Conservation (phyloP, 2,888 invertebrate species). For the Euclidia mi region DNA sequence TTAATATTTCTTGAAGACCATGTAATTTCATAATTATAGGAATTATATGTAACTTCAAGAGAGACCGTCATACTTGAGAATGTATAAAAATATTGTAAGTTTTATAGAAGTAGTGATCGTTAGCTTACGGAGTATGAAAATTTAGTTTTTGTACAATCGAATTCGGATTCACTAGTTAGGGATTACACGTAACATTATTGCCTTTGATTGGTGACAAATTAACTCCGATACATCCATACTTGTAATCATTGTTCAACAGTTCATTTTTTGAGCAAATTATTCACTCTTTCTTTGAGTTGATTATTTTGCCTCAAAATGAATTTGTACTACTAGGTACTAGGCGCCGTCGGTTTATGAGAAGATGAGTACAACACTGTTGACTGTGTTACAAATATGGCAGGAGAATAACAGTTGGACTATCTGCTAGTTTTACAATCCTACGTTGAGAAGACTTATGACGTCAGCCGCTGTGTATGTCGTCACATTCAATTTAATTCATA, state of each 20-base stretch:
- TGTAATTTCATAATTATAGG: constrained; percentile 20
- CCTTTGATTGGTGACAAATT: constrained; percentile 46
- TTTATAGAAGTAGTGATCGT: constrained; percentile 74
- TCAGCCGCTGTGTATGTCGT: too few relatives aligned
- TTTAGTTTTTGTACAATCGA: constrained; percentile 86
- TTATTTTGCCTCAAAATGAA: too few relatives aligned
- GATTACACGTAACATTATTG: constrained; percentile 69
- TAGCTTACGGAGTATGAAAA: constrained; percentile 79
- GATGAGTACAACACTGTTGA: too few relatives aligned
- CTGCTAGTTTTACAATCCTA: too few relatives aligned
- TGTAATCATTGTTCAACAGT: background rate
- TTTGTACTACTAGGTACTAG: too few relatives aligned
- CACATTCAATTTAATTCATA: too few relatives aligned
- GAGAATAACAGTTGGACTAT: too few relatives aligned
- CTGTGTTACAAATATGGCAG: too few relatives aligned
- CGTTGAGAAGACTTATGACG: too few relatives aligned
- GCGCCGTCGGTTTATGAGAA: too few relatives aligned
- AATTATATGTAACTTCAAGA: constrained; percentile 30
- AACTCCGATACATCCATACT: background rate
- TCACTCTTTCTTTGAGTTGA: too few relatives aligned
- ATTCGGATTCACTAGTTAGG: constrained; percentile 80
- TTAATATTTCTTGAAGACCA: constrained; percentile 21
- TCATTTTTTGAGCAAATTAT: background rate
- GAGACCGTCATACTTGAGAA: constrained; percentile 57
- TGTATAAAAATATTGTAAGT: constrained; percentile 85